Evolutionary conservation across 2,888 invertebrate genomes (phyloP), one percentile per base, ranked within the genome.

Genomic region (Odontomyia ornata): DNA sequence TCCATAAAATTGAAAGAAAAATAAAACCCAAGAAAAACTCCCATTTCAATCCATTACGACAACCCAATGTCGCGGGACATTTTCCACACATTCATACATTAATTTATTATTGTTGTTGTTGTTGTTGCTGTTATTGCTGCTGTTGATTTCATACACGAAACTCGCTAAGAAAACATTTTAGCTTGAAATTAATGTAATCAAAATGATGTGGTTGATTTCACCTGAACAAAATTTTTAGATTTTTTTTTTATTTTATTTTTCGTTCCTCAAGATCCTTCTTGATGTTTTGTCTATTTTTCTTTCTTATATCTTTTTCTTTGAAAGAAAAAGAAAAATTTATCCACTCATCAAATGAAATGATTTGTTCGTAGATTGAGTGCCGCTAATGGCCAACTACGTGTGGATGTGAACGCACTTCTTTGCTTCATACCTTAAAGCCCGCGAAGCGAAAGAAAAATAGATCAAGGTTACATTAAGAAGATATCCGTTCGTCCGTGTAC

Each of bases 171-270:
- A 72, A 52, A 30, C 52, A 56, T 72, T 52, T 56, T 30, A 72
- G 27, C 28, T 30, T 30, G 30, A 18, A 72, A 27, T 56, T 72
- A 30, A 72, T 72, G 28, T 28, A 72, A 72, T 72, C 72, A 56
- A 72, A 56, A 56, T 72, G 57, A 56, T 56, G 56, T 72, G 72
- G 72, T 72, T 30, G 72, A 52, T 28, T 72, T 56, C 57, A 67
- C 64, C 64, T 64, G 27, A 28, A 64, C 7, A 64, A 27, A 28
- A 64, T 13, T 27, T 64, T 64, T 28, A 23, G 28, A 9, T 23
- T 60, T 64, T 64, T 64, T n/a, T 9, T 52, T 52, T 15, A 4
- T 52, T 52, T 52, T 52, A 4, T 52, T 13, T 52, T 15, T 52
- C 15, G 52, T 9, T 52, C 18, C 18, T 52, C 25, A 21, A 36